Evolutionary conservation across 2,888 invertebrate genomes (phyloP), one percentile per base, ranked within the genome.

Genomic region (Proisotoma minuta): DNA sequence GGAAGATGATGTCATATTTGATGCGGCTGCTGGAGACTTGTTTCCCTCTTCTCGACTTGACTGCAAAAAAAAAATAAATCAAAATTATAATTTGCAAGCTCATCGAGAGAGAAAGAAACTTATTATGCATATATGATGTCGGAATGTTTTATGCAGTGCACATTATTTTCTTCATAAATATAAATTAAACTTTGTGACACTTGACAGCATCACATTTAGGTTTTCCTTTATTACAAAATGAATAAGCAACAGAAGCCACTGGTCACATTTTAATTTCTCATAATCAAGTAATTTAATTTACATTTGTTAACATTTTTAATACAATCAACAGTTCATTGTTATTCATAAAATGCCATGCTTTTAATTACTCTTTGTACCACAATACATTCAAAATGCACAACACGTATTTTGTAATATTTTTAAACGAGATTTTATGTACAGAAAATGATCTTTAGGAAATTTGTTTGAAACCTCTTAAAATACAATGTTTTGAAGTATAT

Each of bases 11-110:
- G 74, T 82, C 63, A 27, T 52, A 28, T 43, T 43, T 43, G 78
- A 82, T 76, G 79, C 83, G 74, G 81, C 81, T 78, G 77, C 81
- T 77, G 77, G 79, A 79, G 72, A 71, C 59, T 71, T 73, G 59
- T 48, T 82, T 81, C 50, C 82, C 56, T 68, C 68, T 53, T 68
- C 68, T 40, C 68, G 63, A 59, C 68, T 68, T 63, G 68, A 78
- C 82, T 82, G 77, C 3, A 78, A 78, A 28, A 69, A 65, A 57
- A 60, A 63, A 57, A 59, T 62, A 50, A 63, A 66, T 62, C 71
- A 70, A 65, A 54, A 34, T 5, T 34, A 34, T 54, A 54, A 43
- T 43, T 43, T 43, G 18, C 43, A 43, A 43, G 20, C 18, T n/a
- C 43, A 43, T 20, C 43, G 20, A 43, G 34, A 34, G 34, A 34